Evolutionary conservation across 2,113 vertebrate genomes (phyloP).

Genomic region (Ranitomeya imitator): DNA sequence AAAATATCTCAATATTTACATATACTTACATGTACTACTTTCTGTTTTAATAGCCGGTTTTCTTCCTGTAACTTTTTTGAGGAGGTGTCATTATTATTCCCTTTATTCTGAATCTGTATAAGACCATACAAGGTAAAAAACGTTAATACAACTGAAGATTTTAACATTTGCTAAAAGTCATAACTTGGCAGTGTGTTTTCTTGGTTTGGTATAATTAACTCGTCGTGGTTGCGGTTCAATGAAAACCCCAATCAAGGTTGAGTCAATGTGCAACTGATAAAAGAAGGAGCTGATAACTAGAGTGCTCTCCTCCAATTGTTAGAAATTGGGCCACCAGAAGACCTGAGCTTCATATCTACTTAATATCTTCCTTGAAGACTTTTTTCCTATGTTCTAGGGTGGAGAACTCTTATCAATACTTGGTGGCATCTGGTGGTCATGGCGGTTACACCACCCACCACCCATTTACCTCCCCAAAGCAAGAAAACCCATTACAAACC

Average conservation of each 20-base stretch:
- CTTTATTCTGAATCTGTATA: slow-evolving; percentile 54
- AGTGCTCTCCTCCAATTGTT: neutral
- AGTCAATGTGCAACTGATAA: neutral
- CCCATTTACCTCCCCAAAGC: neutral
- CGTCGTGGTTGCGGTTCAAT: neutral
- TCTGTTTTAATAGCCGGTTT: slow-evolving; percentile 83
- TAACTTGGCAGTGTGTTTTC: neutral
- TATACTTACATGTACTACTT: slow-evolving; percentile 84
- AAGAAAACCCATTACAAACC: slow-evolving; percentile 12
- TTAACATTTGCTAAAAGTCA: neutral
- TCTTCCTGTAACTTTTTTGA: slow-evolving; percentile 80
- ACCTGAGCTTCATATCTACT: neutral
- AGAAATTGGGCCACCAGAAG: neutral
- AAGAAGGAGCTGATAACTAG: neutral
- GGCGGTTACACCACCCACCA: neutral
- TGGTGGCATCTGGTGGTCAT: neutral
- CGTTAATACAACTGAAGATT: neutral
- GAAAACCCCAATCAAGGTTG: neutral
- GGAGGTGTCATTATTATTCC: slow-evolving; percentile 63
- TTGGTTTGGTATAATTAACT: neutral
- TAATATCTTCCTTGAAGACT: neutral
- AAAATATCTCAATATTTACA: slow-evolving; percentile 39
- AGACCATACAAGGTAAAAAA: too few species aligned
- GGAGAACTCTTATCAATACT: neutral
- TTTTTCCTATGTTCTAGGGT: neutral